Conservation (phyloP, 1,140 invertebrate genomes). For the Orussus abietinus region DNA sequence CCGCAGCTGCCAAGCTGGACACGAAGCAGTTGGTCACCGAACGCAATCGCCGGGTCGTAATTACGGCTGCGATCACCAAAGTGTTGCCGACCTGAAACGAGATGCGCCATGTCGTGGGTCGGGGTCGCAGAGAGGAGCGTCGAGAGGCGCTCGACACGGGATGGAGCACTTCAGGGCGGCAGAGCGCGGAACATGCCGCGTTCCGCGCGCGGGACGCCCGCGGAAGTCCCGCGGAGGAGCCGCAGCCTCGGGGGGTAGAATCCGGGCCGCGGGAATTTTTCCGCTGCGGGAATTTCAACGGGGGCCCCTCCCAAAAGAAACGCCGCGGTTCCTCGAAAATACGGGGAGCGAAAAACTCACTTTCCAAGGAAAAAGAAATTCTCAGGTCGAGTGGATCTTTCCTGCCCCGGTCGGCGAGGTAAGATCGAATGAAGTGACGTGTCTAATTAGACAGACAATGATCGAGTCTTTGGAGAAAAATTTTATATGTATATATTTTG, state of each 20-base stretch:
- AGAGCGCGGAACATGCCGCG: neutral
- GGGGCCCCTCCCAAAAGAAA: too few relatives aligned
- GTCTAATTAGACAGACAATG: conserved; percentile 1
- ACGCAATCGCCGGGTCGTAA: conserved; percentile 83
- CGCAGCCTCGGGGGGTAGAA: neutral
- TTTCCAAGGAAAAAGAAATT: too few relatives aligned
- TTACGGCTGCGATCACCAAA: conserved; percentile 84
- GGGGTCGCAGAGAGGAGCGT: neutral
- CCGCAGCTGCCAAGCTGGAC: conserved; percentile 85
- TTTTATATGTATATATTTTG: neutral
- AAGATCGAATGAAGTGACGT: too few relatives aligned
- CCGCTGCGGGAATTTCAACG: neutral
- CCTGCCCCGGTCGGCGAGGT: too few relatives aligned
- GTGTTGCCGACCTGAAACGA: conserved; percentile 72
- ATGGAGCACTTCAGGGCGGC: neutral
- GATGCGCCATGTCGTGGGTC: conserved; percentile 3
- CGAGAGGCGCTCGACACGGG: neutral
- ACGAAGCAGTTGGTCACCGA: conserved; percentile 96
- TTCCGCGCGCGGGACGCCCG: neutral
- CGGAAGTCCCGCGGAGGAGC: neutral
- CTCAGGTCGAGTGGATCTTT: too few relatives aligned
- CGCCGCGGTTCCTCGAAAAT: too few relatives aligned
- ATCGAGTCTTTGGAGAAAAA: neutral
- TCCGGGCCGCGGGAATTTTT: conserved; percentile 1
- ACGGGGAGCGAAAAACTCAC: too few relatives aligned